Conservation (phyloP, 2,113 vertebrate genomes). For the Chlorodrepanis virens region DNA sequence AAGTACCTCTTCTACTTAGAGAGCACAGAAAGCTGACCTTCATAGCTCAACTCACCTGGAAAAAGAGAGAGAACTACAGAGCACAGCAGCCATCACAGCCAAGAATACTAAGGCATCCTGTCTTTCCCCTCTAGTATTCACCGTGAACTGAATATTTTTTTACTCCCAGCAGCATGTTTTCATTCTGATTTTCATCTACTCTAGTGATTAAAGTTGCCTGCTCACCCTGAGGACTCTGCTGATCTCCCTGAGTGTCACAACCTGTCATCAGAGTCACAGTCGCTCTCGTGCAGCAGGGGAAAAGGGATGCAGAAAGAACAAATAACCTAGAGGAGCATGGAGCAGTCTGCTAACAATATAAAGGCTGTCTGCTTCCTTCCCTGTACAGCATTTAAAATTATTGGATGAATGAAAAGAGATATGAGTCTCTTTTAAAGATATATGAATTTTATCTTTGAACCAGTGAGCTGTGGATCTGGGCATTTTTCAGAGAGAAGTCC, state of each 20-base stretch:
- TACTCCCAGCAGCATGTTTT: neutral
- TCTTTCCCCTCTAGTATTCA: neutral
- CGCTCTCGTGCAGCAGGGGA: fast-evolving
- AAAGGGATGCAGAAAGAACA: neutral
- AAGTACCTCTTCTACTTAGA: neutral
- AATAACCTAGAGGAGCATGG: neutral
- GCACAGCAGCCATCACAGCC: neutral
- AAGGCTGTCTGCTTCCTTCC: neutral
- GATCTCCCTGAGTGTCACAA: neutral
- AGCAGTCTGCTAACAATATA: neutral
- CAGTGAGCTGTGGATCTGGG: neutral
- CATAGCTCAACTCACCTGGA: neutral
- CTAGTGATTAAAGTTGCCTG: slow-evolving; percentile 10
- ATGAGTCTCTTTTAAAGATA: neutral
- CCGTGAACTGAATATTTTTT: neutral
- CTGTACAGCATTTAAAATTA: neutral
- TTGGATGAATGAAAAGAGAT: neutral
- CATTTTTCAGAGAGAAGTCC: neutral
- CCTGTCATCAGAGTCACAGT: neutral
- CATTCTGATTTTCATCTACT: slow-evolving; percentile 20
- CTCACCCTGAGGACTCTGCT: neutral
- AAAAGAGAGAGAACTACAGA: neutral
- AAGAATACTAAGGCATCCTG: neutral
- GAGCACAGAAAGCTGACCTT: neutral
- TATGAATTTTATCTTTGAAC: neutral